Percentiles rank a stretch among this genome's conserved stretches.
phyloP scores from a whole-genome alignment of 2,797 vertebrate genomes.

The Tokudaia muenninki region DNA sequence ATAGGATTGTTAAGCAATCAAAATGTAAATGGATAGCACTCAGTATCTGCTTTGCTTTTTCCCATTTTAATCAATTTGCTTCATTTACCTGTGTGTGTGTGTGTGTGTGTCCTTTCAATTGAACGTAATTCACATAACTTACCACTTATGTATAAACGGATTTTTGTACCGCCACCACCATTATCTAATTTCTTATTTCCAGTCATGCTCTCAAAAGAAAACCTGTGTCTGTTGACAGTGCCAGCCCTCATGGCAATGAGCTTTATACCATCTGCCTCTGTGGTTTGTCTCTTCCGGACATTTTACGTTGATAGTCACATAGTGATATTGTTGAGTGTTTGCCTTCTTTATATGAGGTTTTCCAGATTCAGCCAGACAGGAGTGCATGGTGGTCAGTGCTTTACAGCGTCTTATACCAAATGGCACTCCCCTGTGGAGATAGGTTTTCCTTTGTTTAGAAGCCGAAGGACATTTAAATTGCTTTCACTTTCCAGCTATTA shows the following conservation, averaged over 20 bases:
- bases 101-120: background rate
- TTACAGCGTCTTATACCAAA: background rate
- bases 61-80: slow-evolving; percentile 1
- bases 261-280: background rate
- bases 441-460: slow-evolving; percentile 6
- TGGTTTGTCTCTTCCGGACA: background rate
- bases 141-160: background rate
- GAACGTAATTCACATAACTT: slow-evolving; percentile 10
- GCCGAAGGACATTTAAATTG: background rate
- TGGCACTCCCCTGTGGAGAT: background rate
- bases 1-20: background rate
- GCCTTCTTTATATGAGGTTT: background rate
- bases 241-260: background rate
- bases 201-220: background rate
- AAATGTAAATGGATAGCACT: slow-evolving; percentile 48
- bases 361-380: background rate
- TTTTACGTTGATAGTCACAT: background rate
- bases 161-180: background rate
- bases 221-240: background rate
- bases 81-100: background rate
- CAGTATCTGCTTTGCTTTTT: background rate
- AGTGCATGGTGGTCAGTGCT: background rate
- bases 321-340: background rate
- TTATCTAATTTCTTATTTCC: background rate
- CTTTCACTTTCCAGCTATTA: background rate